These are phyloP conservation scores for Zingel zingel DNA, from an alignment of 2,113 vertebrate genomes.

Conservation along the genomic window DNA sequence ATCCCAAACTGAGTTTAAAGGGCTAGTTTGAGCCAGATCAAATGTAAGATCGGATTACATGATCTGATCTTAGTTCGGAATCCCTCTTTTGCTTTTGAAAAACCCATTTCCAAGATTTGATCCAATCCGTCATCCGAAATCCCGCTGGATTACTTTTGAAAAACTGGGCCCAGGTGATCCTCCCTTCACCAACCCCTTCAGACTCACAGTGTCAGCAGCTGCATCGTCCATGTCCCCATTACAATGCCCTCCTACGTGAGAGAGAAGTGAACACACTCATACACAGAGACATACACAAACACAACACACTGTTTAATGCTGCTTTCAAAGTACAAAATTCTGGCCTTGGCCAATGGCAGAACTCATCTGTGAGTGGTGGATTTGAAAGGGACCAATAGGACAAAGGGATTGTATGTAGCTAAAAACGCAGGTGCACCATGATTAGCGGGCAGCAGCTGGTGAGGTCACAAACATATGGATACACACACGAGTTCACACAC, in stretches of 20 bases:
- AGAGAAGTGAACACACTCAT: conserved; percentile 10
- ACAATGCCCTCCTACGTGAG: conserved; percentile 29
- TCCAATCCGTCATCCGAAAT: too few species aligned
- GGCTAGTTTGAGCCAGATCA: too few species aligned
- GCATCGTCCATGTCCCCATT: conserved; percentile 45
- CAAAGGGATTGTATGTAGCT: conserved; percentile 59
- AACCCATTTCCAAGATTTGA: too few species aligned
- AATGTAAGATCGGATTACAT: too few species aligned
- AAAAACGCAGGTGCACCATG: conserved; percentile 75
- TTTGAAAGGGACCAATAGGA: conserved; percentile 69
- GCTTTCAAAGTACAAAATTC: conserved; percentile 56
- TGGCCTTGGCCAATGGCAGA: conserved; percentile 49
- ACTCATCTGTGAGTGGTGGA: conserved; percentile 48
- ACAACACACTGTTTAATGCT: conserved; percentile 37
- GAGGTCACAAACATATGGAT: conserved; percentile 48
- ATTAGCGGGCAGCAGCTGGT: conserved; percentile 75
- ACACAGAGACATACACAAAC: conserved; percentile 5
- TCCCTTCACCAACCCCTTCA: background rate
- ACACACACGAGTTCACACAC: background rate
- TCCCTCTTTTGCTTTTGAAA: too few species aligned
- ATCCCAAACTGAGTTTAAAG: too few species aligned
- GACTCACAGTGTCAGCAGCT: conserved; percentile 62
- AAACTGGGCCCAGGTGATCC: conserved; percentile 26
- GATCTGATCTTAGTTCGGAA: too few species aligned
- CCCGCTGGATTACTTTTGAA: too few species aligned